phyloP scores from a whole-genome alignment of 2,113 vertebrate genomes.

The Anguilla japonica region DNA sequence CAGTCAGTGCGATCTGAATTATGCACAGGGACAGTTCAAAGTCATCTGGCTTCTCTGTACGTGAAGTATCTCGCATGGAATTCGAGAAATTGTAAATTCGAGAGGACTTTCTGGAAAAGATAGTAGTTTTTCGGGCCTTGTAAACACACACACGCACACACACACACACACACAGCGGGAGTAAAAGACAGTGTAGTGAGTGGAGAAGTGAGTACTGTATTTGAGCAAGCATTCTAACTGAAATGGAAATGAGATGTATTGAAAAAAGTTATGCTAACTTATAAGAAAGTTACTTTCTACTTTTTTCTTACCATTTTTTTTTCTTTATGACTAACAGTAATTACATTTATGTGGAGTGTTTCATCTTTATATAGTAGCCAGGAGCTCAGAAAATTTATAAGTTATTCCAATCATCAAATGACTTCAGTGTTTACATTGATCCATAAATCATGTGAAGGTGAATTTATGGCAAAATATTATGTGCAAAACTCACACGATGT shows the following conservation, averaged over 20 bases:
- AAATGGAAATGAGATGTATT: background rate
- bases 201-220: too few species aligned
- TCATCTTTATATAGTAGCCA: background rate
- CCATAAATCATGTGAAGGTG: background rate
- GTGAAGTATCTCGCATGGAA: slow-evolving; percentile 5
- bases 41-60: too few species aligned
- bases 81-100: slow-evolving; percentile 2
- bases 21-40: background rate
- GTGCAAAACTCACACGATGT: background rate
- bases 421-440: background rate
- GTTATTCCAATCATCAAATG: background rate
- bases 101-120: slow-evolving; percentile 12
- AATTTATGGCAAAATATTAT: background rate
- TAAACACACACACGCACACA: too few species aligned
- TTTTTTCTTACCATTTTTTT: background rate
- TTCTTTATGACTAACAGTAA: background rate
- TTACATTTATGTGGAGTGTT: background rate
- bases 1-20: slow-evolving; percentile 44
- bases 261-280: background rate
- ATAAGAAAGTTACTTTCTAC: background rate
- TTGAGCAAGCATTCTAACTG: too few species aligned
- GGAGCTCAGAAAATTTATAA: background rate
- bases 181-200: too few species aligned
- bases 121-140: too few species aligned
- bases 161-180: too few species aligned